Evolutionary conservation across 2,888 invertebrate genomes (phyloP), one percentile per base, ranked within the genome.

Genomic region (Plemyria rubiginata): DNA sequence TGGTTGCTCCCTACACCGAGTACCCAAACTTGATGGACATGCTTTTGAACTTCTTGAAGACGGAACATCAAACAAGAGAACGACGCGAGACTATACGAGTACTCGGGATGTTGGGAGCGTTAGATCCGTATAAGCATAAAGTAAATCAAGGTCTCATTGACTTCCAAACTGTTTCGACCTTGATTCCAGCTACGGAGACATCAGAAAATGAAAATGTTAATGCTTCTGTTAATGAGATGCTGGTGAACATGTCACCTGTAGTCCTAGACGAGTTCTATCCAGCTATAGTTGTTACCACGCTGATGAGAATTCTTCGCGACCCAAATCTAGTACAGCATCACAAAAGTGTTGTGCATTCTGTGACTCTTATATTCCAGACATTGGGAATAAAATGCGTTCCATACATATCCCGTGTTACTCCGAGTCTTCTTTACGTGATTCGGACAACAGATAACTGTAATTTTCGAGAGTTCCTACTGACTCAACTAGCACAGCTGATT

Each of bases 111-210:
- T 92, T 99, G 0, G 99, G 99, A 4, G 99, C 99, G 0, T 94
- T 99, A 74, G 99, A 99, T 94, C 99, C 99, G 0, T 99, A 99
- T 89, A 98, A 98, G 79, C 98, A 99, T 83, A 99, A 99, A 92
- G 97, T 99, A 89, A 98, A 97, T 85, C 95, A 98, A 66, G 99
- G 99, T 0, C 94, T 98, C 70, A 97, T 99, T 58, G 98, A 98
- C 80, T 96, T 96, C 65, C 97, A 97, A 84, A 95, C 95, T 7
- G 95, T 96, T 70, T 96, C 97, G 0, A 96, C 96, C 7, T 92
- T 98, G 40, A 96, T 98, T 62, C 96, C 98, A 0, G 94, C 96
- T 75, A 94, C 95, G 1, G 94, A 95, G 80, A 93, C 95, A 0
- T 91, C 94, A 11, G 96, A 96, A 66, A 94, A 94, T 45, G 95